A percentile compares a stretch with the other conserved stretches of the same genome.
Evolutionary conservation across 2,888 invertebrate genomes (phyloP).

Genomic region (Syrphus vitripennis): DNA sequence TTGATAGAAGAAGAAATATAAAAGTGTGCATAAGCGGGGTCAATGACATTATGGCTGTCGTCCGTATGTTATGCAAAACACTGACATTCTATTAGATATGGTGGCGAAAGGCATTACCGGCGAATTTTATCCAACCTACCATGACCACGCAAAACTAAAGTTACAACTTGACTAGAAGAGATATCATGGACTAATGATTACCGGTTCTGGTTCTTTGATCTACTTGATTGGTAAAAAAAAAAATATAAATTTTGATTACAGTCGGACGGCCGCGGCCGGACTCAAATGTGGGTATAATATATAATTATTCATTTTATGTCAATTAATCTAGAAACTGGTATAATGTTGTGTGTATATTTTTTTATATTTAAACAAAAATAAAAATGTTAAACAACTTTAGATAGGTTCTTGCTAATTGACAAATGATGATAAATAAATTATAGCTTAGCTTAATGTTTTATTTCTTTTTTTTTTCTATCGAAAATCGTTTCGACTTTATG

Average conservation of each 20-base stretch:
- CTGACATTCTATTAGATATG: background rate
- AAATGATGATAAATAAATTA: slow-evolving; percentile 15
- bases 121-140: slow-evolving; percentile 7
- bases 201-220: slow-evolving; percentile 43
- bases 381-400: background rate
- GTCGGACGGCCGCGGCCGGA: background rate
- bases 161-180: background rate
- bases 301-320: slow-evolving; percentile 19
- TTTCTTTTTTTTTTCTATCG: background rate
- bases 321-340: background rate
- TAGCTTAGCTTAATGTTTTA: background rate
- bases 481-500: background rate
- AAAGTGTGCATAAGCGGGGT: background rate
- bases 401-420: slow-evolving; percentile 10
- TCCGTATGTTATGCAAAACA: background rate
- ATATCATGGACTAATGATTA: slow-evolving; percentile 9
- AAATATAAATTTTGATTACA: background rate
- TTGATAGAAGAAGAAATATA: background rate
- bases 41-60: background rate
- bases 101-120: background rate
- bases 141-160: slow-evolving; percentile 11
- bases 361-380: background rate
- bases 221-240: slow-evolving; percentile 14
- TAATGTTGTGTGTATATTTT: no score
- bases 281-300: slow-evolving; percentile 9